Base-by-base conservation (phyloP, 2,888 invertebrate species). In the Pelosia muscerda region DNA sequence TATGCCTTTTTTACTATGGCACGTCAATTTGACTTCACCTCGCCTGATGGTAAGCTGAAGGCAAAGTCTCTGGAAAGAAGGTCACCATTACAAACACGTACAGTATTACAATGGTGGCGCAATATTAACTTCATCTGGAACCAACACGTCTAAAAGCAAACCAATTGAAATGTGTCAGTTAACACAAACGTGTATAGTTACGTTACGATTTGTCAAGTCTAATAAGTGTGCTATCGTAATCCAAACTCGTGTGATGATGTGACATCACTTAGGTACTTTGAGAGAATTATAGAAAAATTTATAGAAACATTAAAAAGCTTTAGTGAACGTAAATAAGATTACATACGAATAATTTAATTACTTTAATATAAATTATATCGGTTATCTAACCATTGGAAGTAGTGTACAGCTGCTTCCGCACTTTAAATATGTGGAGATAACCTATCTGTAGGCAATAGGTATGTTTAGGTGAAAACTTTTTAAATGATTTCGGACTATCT, bases 251-350 rank as follows among this genome's bases (percentile, higher is more conserved):
- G n/a, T n/a, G n/a, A n/a, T n/a, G n/a, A n/a, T n/a, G n/a, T n/a
- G n/a, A n/a, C n/a, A n/a, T 49, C 19, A 49, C 19, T 42, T 15
- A 42, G 15, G n/a, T 19, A n/a, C n/a, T 2, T n/a, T 19, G 4
- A 49, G 9, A 49, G 49, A 49, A 49, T 49, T 49, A 49, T 19
- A 49, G 19, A 49, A 49, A n/a, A 49, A 49, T 49, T 49, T 49
- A 49, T 49, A 19, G 49, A 49, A 49, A 49, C 49, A 49, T 49
- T 55, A 55, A 55, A 55, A 55, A 55, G 22, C 8, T 49, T 49
- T n/a, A n/a, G 49, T 19, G 38, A 38, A 38, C 38, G 38, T 38
- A 15, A 38, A 38, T 38, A 38, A 38, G 49, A 49, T 49, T 49
- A 49, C n/a, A n/a, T 9, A 49, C 6, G 49, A 49, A 49, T 49